These are phyloP conservation scores for Melanotaenia maccullochi DNA, from an alignment of 2,797 vertebrate species.

Conservation along the genomic window DNA sequence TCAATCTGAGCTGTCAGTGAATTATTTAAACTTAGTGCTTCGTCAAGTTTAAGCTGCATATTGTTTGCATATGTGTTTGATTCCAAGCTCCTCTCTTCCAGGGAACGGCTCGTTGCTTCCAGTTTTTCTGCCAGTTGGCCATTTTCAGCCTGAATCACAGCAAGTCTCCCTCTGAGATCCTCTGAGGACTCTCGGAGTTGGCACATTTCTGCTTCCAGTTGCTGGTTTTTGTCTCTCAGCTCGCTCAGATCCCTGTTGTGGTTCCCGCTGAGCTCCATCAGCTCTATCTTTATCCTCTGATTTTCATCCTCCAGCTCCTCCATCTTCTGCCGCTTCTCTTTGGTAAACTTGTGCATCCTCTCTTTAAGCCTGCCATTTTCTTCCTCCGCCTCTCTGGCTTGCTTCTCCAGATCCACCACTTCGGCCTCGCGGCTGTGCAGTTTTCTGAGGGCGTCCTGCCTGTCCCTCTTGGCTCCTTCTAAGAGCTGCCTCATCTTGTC, in stretches of 20 bases:
- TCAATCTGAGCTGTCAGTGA: conserved; percentile 77
- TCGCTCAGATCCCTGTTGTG: conserved; percentile 58
- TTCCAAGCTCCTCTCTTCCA: conserved; percentile 78
- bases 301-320: conserved; percentile 81
- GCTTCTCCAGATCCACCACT: conserved; percentile 74
- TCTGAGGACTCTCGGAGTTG: conserved; percentile 76
- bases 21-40: conserved; percentile 79
- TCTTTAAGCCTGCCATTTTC: conserved; percentile 81
- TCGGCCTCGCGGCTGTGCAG: conserved; percentile 78
- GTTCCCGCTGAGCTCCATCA: conserved; percentile 64
- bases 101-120: conserved; percentile 63
- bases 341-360: conserved; percentile 74
- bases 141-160: conserved; percentile 80
- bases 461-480: conserved; percentile 85
- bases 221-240: conserved; percentile 72
- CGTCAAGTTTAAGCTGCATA: conserved; percentile 81
- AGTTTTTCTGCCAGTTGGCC: conserved; percentile 70
- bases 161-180: conserved; percentile 71
- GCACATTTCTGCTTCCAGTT: conserved; percentile 75
- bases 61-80: conserved; percentile 76
- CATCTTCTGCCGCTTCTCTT: conserved; percentile 78
- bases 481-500: conserved; percentile 89
- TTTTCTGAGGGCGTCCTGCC: conserved; percentile 83
- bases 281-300: conserved; percentile 71
- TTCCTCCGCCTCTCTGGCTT: conserved; percentile 67